These are phyloP conservation scores for Cebuella pygmaea DNA, from an alignment of 2,797 vertebrate genomes.

Conservation along the genomic window DNA sequence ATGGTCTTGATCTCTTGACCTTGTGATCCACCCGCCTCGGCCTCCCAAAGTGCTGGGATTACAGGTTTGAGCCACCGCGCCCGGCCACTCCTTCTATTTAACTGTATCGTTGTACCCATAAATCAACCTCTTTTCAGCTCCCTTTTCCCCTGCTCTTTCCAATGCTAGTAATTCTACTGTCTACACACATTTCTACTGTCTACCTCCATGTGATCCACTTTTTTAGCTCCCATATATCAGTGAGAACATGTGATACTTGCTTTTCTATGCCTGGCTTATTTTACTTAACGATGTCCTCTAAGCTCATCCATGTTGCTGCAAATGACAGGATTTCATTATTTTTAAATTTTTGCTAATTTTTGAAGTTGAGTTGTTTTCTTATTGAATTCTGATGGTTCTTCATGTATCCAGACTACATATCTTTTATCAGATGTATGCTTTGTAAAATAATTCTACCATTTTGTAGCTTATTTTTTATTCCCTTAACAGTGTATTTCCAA, in stretches of 20 bases:
- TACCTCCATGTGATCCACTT: neutral
- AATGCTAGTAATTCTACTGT: neutral
- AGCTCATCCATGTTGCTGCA: neutral
- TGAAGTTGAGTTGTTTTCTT: neutral
- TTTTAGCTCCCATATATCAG: neutral
- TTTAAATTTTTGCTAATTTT: slow-evolving; percentile 41
- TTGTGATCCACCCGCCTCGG: no score
- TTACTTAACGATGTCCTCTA: neutral
- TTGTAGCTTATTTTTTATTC: neutral
- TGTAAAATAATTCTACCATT: neutral
- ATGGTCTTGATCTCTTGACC: no score
- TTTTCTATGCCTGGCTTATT: neutral
- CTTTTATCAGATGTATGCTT: neutral
- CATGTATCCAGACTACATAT: neutral
- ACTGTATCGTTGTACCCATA: neutral
- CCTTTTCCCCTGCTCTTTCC: no score
- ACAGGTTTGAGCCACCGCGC: no score
- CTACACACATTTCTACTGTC: neutral
- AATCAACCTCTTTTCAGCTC: neutral
- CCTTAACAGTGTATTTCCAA: neutral
- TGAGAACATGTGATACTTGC: neutral
- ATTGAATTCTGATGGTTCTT: neutral
- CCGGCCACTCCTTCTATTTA: neutral
- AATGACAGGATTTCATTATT: neutral
- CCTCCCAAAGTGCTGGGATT: no score